phyloP scores from a whole-genome alignment of 2,113 vertebrate species.

The Trichechus manatus region DNA sequence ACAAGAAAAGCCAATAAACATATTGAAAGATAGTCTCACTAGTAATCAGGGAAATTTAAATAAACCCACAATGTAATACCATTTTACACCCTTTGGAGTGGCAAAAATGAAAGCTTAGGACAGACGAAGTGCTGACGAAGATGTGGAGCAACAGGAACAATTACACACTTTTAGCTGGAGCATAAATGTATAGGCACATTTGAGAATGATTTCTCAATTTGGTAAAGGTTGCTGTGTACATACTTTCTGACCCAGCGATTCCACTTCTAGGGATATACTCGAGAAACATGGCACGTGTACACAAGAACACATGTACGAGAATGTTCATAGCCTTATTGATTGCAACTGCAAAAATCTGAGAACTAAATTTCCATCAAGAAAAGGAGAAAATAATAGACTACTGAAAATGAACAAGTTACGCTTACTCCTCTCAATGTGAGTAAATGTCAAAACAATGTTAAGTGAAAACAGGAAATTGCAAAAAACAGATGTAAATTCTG shows the following conservation, averaged over 20 bases:
- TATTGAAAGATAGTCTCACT: background rate
- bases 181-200: background rate
- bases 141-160: background rate
- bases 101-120: background rate
- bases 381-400: background rate
- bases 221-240: background rate
- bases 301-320: background rate
- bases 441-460: constrained; percentile 28
- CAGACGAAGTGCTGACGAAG: background rate
- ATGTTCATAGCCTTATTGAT: background rate
- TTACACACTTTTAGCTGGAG: background rate
- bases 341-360: background rate
- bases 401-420: background rate
- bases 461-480: background rate
- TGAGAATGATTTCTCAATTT: background rate
- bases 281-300: background rate
- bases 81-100: background rate
- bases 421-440: background rate
- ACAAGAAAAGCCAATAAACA: background rate
- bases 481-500: background rate
- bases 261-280: background rate
- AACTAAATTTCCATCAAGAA: constrained; percentile 11
- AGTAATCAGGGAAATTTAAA: background rate
- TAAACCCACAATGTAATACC: background rate
- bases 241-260: background rate